Conservation (phyloP, 1,140 invertebrate species). For the silkworm (Bombyx mori) region DNA sequence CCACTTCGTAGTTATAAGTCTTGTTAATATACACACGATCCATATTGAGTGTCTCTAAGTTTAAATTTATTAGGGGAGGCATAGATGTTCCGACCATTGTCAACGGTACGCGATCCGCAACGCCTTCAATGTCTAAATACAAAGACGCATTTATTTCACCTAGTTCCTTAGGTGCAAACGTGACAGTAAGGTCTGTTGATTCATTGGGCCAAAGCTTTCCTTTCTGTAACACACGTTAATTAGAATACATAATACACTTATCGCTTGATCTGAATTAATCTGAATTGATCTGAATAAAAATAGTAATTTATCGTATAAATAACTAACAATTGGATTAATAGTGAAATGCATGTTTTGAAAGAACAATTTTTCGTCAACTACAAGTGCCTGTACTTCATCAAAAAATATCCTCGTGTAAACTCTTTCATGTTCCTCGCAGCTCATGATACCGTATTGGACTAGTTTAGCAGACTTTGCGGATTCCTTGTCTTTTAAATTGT, state of each 20-base stretch:
- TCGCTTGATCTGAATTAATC: too few relatives aligned
- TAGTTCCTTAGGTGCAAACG: constrained; percentile 49
- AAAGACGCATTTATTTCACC: constrained; percentile 43
- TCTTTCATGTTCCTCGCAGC: constrained; percentile 48
- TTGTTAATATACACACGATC: constrained; percentile 56
- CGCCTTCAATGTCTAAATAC: constrained; percentile 56
- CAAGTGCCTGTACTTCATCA: constrained; percentile 52
- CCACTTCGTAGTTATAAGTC: constrained; percentile 53
- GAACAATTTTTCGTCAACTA: constrained; percentile 42
- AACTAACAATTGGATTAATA: constrained; percentile 47
- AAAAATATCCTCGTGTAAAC: constrained; percentile 58
- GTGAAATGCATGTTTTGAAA: constrained; percentile 53
- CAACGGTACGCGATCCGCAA: constrained; percentile 37
- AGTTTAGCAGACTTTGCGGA: constrained; percentile 43
- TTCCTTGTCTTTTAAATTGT: constrained; percentile 49
- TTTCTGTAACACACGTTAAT: constrained; percentile 26
- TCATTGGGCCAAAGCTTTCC: constrained; percentile 57
- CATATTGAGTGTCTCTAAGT: constrained; percentile 57
- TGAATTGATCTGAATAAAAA: background rate
- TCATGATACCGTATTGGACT: constrained; percentile 50
- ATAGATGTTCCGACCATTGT: constrained; percentile 45
- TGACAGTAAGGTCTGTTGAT: constrained; percentile 48
- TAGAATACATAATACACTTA: constrained; percentile 6
- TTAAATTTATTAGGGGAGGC: constrained; percentile 46
- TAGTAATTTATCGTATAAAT: constrained; percentile 1